These are phyloP conservation scores for Chirona hameri DNA, from an alignment of 2,888 invertebrate species.

Conservation along the genomic window DNA sequence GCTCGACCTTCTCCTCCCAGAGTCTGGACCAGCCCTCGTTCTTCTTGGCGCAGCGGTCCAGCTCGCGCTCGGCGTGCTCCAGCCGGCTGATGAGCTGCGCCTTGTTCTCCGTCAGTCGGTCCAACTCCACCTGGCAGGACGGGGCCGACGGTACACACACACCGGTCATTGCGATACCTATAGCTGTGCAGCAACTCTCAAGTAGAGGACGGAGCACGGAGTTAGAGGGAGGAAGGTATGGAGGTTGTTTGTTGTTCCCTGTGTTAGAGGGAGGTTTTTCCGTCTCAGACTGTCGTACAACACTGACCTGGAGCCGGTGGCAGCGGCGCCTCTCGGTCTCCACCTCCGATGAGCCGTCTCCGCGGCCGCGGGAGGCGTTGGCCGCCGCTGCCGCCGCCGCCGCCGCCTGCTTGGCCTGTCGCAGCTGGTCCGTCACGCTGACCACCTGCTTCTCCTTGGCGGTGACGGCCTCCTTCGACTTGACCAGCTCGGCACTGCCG, in stretches of 20 bases:
- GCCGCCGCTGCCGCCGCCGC: background rate
- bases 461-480: background rate
- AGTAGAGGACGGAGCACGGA: too few species aligned
- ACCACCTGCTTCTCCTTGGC: slow-evolving; percentile 11
- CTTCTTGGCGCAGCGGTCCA: slow-evolving; percentile 25
- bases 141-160: too few species aligned
- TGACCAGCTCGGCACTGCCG: background rate
- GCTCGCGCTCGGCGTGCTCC: slow-evolving; percentile 22
- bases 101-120: slow-evolving; percentile 4
- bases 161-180: too few species aligned
- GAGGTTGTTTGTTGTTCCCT: too few species aligned
- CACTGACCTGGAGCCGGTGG: background rate
- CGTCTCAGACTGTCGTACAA: too few species aligned
- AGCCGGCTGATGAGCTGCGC: background rate
- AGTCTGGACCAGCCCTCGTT: slow-evolving; percentile 27
- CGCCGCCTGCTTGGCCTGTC: background rate
- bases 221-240: too few species aligned
- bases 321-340: background rate
- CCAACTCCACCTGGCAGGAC: slow-evolving; percentile 4
- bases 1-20: slow-evolving; percentile 27
- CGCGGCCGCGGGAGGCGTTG: slow-evolving; percentile 5
- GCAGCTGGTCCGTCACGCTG: background rate
- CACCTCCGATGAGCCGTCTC: slow-evolving; percentile 9
- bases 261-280: too few species aligned
- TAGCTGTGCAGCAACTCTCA: too few species aligned